Evolutionary conservation across 2,113 vertebrate genomes (phyloP).

Genomic region (Vidua chalybeata): DNA sequence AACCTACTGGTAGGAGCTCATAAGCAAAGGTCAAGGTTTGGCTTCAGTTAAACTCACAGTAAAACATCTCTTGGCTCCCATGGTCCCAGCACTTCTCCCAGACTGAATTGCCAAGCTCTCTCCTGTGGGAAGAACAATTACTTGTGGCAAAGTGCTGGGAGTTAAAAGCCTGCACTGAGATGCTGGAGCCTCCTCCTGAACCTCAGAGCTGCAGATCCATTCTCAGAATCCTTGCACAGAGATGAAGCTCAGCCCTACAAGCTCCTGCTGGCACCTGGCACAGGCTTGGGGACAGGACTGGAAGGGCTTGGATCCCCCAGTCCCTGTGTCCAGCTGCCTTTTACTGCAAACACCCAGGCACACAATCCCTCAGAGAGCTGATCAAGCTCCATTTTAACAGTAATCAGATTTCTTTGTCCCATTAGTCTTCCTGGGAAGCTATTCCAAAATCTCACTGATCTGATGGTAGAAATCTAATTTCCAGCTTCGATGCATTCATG

Average conservation of each 20-base stretch:
- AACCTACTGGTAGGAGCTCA: neutral
- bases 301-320: neutral
- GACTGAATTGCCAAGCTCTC: neutral
- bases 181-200: neutral
- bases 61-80: neutral
- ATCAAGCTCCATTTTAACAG: constrained; percentile 37
- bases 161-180: neutral
- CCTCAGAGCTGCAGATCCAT: neutral
- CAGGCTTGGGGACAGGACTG: neutral
- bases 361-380: neutral
- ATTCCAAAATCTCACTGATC: constrained; percentile 33
- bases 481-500: constrained; percentile 26
- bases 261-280: neutral
- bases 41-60: neutral
- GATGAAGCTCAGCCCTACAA: neutral
- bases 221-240: neutral
- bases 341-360: neutral
- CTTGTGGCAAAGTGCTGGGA: neutral
- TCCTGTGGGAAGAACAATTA: neutral
- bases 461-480: constrained; percentile 53
- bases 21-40: neutral
- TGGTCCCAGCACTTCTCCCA: neutral
- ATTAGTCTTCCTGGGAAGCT: constrained; percentile 37
- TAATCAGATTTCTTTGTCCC: constrained; percentile 54
- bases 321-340: neutral